Evolutionary conservation across 2,797 vertebrate genomes (phyloP), one percentile per base, ranked within the genome.

Genomic region (Botia kubotai): DNA sequence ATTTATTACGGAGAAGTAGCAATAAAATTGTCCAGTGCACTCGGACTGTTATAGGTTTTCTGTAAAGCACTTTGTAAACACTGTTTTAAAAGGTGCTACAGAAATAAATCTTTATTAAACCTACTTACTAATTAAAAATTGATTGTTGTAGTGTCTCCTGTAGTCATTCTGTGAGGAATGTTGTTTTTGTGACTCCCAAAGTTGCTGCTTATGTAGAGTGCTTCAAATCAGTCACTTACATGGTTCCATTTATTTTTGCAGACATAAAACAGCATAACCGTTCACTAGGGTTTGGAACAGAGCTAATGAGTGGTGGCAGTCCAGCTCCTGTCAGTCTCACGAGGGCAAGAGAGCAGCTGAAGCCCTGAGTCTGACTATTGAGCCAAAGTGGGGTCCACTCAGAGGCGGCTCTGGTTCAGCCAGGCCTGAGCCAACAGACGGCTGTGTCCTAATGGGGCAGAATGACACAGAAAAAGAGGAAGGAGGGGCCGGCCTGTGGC

Each of bases 301-400:
- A 16, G 26, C 26, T 89, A 87, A 88, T 91, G 91, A 68, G 43
- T 89, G 88, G 92, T 86, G 87, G 84, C 75, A 73, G 83, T 88
- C 91, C 92, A 92, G 90, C 90, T 82, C 83, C 73, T 83, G 79
- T 0, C 77, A 0, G 80, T 82, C 60, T 87, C 83, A 80, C 66
- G 70, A 81, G 72, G 83, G 67, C 71, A 55, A 83, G 0, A 72
- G 80, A 67, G 83, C 82, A 75, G 60, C 19, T 17, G 63, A 69
- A 52, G 48, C 17, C 14, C 52, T 53, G 16, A 53, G 52, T 53
- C 17, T 53, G 52, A 53, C 52, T n/a, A 16, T 2, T 62, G 21
- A 58, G 19, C 58, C 57, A 50, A 39, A 73, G 16, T 68, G 29
- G 21, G 13, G 29, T 43, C 19, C 2, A 6, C n/a, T 48, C 33